A percentile compares a stretch with the other conserved stretches of the same genome.
Conservation (phyloP, 2,888 invertebrate species). For the Tetragnatha montana region DNA sequence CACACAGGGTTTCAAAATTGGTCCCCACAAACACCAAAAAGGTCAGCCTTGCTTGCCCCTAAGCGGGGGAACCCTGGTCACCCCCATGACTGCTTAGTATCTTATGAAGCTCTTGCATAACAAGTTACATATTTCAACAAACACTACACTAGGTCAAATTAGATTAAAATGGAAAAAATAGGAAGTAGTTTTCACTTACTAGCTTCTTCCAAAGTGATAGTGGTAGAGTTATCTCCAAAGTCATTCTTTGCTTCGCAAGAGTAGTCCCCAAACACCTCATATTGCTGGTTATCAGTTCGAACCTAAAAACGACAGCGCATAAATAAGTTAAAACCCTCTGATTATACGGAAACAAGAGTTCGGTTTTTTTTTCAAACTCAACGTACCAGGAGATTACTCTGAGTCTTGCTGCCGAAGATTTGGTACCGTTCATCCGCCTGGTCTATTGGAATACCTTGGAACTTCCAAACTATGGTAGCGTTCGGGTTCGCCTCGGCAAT, state of each 20-base stretch:
- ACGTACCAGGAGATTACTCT: conserved; percentile 68
- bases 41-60: too few species aligned
- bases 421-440: conserved; percentile 41
- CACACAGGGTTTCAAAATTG: too few species aligned
- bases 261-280: conserved; percentile 79
- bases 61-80: too few species aligned
- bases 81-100: too few species aligned
- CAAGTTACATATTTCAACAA: background rate
- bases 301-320: conserved; percentile 44
- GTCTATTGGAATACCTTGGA: conserved; percentile 75
- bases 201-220: conserved; percentile 85
- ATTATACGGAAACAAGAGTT: background rate
- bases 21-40: too few species aligned
- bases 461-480: conserved; percentile 91
- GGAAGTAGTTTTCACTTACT: conserved; percentile 74
- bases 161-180: background rate
- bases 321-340: background rate
- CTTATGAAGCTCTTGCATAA: too few species aligned
- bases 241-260: conserved; percentile 88
- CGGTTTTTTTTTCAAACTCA: background rate
- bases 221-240: conserved; percentile 82
- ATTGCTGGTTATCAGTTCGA: conserved; percentile 26
- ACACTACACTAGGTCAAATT: background rate
- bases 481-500: conserved; percentile 90
- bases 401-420: conserved; percentile 56